Base-by-base conservation (phyloP, 2,113 vertebrate genomes). In the Pitta sordida region DNA sequence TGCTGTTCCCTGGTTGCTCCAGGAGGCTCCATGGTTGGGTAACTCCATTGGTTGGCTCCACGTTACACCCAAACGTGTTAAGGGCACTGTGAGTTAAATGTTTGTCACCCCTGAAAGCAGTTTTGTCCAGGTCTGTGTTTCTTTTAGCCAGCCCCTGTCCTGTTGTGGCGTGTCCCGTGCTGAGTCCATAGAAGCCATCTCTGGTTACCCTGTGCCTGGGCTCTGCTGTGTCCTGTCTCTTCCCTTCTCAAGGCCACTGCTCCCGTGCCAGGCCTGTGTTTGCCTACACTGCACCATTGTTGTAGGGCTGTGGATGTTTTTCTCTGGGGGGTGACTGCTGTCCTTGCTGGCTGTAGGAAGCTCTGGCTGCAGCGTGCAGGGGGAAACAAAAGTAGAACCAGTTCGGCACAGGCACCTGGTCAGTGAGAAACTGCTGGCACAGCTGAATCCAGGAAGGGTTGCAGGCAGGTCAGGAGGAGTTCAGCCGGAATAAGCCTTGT, bases 401-500 rank as follows among this genome's bases (percentile, higher is more conserved):
- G 12, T 64, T 78, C 74, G 51, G 39, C 55, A 34, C 14, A 43
- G 83, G 46, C 46, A 86, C 51, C 34, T 88, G 75, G 59, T 77
- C 65, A 83, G 0, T 74, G 48, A 69, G 83, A 67, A 86, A 51
- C 15, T 36, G 67, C 94, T 93, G 79, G 90, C 55, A 20, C 55
- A 80, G 92, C 85, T 80, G 69, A 88, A 90, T 77, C 52, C 34
- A 69, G 67, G 60, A 60, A 7, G 29, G 51, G 62, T 90, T 83
- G 43, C 32, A 91, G 53, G 58, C 51, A n/a, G 85, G 63, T 69
- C 79, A 86, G 53, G 69, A 34, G n/a, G 27, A 88, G 90, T 80
- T 94, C 85, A 95, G 85, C 53, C 71, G 81, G 64, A 89, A 52
- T 74, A 71, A 86, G 44, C 65, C 48, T 48, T 63, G 71, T 19